Evolutionary conservation across 2,113 vertebrate species (phyloP), one percentile per base, ranked within the genome.

Genomic region (Sminthopsis crassicaudata): DNA sequence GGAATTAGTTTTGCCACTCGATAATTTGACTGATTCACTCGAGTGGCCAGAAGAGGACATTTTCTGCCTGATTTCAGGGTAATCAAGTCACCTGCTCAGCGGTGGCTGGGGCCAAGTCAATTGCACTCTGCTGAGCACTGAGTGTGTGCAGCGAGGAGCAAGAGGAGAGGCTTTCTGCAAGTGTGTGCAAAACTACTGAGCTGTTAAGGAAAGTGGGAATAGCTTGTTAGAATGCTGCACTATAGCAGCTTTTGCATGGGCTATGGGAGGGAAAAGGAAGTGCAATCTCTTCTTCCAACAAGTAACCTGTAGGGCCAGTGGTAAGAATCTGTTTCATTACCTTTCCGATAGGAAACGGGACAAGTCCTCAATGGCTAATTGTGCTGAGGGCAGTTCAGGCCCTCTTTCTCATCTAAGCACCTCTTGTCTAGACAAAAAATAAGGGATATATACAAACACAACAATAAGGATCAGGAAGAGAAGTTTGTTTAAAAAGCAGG

Each of bases 1-100:
- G 97, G 98, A 98, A 99, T 99, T 99, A 98, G 98, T 99, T 99
- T 99, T 99, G 98, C 98, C 98, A 98, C 98, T 98, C 93, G 27
- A 98, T 99, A 99, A 99, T 99, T 98, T 99, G 98, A 98, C 98
- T 99, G 98, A 98, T 99, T 98, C 98, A 99, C 98, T 99, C 88
- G 97, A 99, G 97, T 98, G 97, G 98, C 98, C 98, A 98, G 98
- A 98, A 98, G 97, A 99, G 98, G 98, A 98, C 98, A 99, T 99
- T 99, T 99, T 99, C 98, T 99, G 98, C 98, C 98, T 98, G 98
- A 98, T 98, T 99, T 99, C 98, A 98, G 97, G 94, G 97, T 98
- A 98, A 98, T 98, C 97, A 98, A 98, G 98, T 99, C 98, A 99
- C 98, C 98, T 99, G 98, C 98, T 98, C 98, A 97, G 94, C 2